Percentiles rank a stretch among this genome's conserved stretches.
Conservation (phyloP, 2,888 invertebrate genomes). For the Adineta ricciae region DNA sequence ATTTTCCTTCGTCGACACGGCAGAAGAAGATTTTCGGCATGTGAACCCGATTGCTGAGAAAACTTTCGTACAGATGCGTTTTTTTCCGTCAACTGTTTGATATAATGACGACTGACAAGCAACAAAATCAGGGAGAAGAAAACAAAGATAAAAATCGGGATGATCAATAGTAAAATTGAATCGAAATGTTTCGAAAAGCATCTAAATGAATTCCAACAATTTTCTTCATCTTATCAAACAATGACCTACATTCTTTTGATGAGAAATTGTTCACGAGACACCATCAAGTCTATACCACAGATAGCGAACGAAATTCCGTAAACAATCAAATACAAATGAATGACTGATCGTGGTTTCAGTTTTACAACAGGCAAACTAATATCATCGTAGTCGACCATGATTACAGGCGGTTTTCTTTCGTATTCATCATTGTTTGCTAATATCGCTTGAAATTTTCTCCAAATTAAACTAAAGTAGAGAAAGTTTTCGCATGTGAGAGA, state of each 20-base stretch:
- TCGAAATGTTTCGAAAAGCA: neutral
- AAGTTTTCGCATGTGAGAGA: neutral
- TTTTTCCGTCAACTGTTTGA: neutral
- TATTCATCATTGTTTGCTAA: neutral
- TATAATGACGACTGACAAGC: neutral
- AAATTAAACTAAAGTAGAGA: neutral
- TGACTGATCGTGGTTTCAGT: neutral
- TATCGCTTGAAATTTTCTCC: neutral
- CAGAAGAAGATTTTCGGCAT: neutral
- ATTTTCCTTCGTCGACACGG: neutral
- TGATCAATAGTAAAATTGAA: neutral
- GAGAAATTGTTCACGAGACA: neutral
- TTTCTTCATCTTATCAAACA: no score
- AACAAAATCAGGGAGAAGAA: neutral
- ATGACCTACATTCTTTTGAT: neutral
- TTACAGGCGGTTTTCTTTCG: neutral
- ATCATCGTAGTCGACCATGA: neutral
- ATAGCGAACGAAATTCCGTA: neutral
- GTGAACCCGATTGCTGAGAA: neutral
- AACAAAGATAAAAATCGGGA: neutral
- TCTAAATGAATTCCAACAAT: neutral
- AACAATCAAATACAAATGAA: neutral
- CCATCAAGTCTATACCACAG: neutral
- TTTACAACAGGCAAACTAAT: neutral
- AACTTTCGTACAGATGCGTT: neutral